A percentile compares a stretch with the other conserved stretches of the same genome.
Conservation (phyloP, 2,797 vertebrate genomes). For the Acanthiza pusilla region DNA sequence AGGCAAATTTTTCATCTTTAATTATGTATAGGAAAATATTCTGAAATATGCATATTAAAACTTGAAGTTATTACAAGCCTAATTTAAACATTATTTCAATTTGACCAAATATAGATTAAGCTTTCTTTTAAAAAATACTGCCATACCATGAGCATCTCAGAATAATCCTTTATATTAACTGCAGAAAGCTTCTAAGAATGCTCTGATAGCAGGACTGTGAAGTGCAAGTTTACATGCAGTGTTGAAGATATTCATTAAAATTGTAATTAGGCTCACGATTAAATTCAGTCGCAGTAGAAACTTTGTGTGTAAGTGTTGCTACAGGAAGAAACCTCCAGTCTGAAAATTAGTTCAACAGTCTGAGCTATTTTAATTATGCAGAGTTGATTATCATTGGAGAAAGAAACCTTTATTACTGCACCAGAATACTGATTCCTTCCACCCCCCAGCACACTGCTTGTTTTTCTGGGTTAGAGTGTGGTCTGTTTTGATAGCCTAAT, state of each 20-base stretch:
- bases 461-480: slow-evolving; percentile 62
- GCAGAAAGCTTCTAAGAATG: slow-evolving; percentile 67
- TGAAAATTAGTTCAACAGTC: slow-evolving; percentile 80
- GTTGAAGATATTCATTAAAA: slow-evolving; percentile 80
- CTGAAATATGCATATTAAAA: neutral
- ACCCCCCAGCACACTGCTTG: slow-evolving; percentile 12
- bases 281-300: slow-evolving; percentile 77
- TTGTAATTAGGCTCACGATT: slow-evolving; percentile 81
- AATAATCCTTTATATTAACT: slow-evolving; percentile 69
- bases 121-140: slow-evolving; percentile 46
- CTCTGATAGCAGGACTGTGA: slow-evolving; percentile 66
- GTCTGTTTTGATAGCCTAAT: slow-evolving; percentile 69
- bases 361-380: slow-evolving; percentile 80
- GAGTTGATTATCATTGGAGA: slow-evolving; percentile 78
- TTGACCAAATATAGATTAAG: neutral
- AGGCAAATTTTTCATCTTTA: neutral
- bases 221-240: slow-evolving; percentile 77
- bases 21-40: neutral
- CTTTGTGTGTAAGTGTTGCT: slow-evolving; percentile 77
- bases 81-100: neutral
- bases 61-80: neutral
- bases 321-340: slow-evolving; percentile 76
- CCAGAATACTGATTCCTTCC: slow-evolving; percentile 70
- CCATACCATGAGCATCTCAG: slow-evolving; percentile 13
- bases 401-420: slow-evolving; percentile 76